Evolutionary conservation across 2,797 vertebrate genomes (phyloP).

Genomic region (Arctocebus calabarensis): DNA sequence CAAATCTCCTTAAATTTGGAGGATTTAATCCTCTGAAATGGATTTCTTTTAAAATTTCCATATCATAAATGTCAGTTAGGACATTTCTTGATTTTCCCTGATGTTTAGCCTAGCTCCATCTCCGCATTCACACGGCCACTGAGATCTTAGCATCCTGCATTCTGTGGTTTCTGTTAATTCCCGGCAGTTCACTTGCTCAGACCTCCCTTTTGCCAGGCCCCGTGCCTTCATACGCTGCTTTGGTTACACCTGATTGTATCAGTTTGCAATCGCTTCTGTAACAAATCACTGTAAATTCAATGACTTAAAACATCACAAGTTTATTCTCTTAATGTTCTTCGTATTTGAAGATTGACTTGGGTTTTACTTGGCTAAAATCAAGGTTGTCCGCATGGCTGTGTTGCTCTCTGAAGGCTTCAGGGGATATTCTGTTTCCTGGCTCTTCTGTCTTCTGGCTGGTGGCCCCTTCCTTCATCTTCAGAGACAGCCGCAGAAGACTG

Average conservation of each 20-base stretch:
- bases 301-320: background rate
- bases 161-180: background rate
- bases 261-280: background rate
- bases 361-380: background rate
- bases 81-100: background rate
- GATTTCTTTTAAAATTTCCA: background rate
- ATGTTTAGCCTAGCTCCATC: background rate
- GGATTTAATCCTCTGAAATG: background rate
- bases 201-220: background rate
- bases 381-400: no score
- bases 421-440: background rate
- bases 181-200: background rate
- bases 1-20: background rate
- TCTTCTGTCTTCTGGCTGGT: background rate
- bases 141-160: background rate
- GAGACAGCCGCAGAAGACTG: background rate
- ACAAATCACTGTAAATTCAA: background rate
- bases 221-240: accelerated
- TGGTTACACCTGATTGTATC: background rate
- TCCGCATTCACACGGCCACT: background rate
- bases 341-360: background rate
- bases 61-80: background rate
- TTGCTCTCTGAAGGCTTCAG: background rate
- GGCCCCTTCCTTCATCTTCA: background rate
- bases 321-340: background rate